A percentile compares a stretch with the other conserved stretches of the same genome.
Conservation (phyloP, 37 sponge, comb jelly and placozoan genomes). For the Diacarnus erythraeanus region DNA sequence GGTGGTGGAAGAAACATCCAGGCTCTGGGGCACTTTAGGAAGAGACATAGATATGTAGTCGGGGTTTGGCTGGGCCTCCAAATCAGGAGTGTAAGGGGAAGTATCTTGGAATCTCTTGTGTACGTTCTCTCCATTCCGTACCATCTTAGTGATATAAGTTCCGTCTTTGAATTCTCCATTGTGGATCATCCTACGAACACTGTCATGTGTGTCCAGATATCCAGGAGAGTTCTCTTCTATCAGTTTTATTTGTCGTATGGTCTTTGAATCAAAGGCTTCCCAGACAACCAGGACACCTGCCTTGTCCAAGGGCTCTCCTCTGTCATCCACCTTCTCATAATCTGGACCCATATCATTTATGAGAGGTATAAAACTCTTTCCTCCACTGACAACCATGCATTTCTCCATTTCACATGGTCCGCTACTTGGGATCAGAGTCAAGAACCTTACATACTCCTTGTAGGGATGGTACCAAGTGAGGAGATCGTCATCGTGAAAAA, state of each 20-base stretch:
- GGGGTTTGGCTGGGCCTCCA: conserved; percentile 11
- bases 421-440: conserved; percentile 38
- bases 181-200: conserved; percentile 30
- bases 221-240: conserved; percentile 32
- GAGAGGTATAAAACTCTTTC: conserved; percentile 46
- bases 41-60: neutral
- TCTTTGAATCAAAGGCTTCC: conserved; percentile 62
- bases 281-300: conserved; percentile 62
- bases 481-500: conserved; percentile 60
- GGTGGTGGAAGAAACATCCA: neutral
- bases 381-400: conserved; percentile 73
- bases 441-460: conserved; percentile 67
- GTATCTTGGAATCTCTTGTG: neutral
- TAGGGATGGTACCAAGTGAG: conserved; percentile 67
- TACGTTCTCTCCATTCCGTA: neutral
- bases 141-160: conserved; percentile 20
- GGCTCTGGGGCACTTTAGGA: neutral
- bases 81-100: conserved; percentile 20
- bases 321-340: conserved; percentile 32
- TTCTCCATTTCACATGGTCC: conserved; percentile 68
- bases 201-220: conserved; percentile 37
- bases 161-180: conserved; percentile 48
- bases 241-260: conserved; percentile 56
- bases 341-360: conserved; percentile 9
- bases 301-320: conserved; percentile 19